Evolutionary conservation across 2,888 invertebrate species (phyloP), one percentile per base, ranked within the genome.

Genomic region (Ophraella communa): DNA sequence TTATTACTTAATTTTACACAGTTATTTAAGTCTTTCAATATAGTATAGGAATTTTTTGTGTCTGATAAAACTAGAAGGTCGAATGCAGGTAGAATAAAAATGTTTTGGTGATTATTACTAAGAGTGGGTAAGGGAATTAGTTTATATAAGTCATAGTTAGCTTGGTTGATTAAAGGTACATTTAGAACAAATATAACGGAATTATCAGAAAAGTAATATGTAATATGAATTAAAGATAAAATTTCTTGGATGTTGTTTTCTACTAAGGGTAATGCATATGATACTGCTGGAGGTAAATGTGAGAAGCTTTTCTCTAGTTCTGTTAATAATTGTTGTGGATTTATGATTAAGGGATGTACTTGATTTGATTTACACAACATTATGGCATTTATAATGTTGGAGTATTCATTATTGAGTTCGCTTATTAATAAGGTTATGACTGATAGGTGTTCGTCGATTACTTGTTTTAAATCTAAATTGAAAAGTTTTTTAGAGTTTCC

Each of bases 281-380:
- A 35, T 11, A 45, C 20, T 24, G 64, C 57, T 17, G 30, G 35
- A 20, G 65, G 61, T 51, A 69, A 42, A 21, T 64, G 49, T n/a
- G 42, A 27, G 39, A 66, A 24, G 17, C 59, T 66, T 18, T 64
- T 60, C 11, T 52, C 54, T 61, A 69, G 57, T 69, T 67, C 65
- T 17, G 30, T 11, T 7, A 69, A 11, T 20, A 58, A 58, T 64
- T 70, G 67, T 30, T 56, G 7, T 11, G 70, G 70, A 14, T 51
- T 61, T n/a, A 70, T 64, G 42, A 70, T 52, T 11, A 54, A 33
- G n/a, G 70, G 67, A 55, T 70, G 66, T 33, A 68, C 20, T 27
- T 44, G 49, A 59, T 69, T 69, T 39, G 64, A 49, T 66, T 61
- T 64, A 11, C 51, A 57, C 53, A 68, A 62, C 49, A 64, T 23